A percentile compares a stretch with the other conserved stretches of the same genome.
These are phyloP conservation scores for Zaprionus obscuricornis DNA, from an alignment of 2,888 invertebrate species.

Conservation along the genomic window DNA sequence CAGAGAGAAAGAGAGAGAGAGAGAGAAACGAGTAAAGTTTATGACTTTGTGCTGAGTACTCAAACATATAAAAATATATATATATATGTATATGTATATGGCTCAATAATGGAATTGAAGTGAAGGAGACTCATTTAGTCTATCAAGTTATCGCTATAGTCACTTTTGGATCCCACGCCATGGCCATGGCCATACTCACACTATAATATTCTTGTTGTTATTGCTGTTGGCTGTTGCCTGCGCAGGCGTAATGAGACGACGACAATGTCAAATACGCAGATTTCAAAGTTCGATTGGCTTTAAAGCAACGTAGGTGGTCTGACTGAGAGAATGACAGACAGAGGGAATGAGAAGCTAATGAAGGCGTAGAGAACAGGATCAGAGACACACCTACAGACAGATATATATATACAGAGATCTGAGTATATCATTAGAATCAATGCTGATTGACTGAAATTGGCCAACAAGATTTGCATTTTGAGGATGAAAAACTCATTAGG, in stretches of 20 bases:
- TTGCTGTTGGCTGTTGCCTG: conserved; percentile 44
- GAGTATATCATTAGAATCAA: conserved; percentile 49
- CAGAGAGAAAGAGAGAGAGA: not conserved
- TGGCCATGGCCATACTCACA: conserved; percentile 23
- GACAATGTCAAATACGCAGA: conserved; percentile 75
- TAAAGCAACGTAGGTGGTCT: conserved; percentile 67
- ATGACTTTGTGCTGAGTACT: conserved; percentile 29
- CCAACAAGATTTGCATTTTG: conserved; percentile 57
- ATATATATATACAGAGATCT: conserved; percentile 6
- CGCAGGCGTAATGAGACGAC: conserved; percentile 79
- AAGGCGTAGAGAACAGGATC: conserved; percentile 1
- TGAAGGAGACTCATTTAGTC: conserved; percentile 59
- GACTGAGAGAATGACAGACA: not conserved
- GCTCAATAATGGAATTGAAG: conserved; percentile 63
- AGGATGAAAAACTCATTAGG: conserved; percentile 59
- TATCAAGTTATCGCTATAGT: conserved; percentile 60
- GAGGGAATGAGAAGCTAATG: conserved; percentile 1
- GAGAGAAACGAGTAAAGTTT: conserved; percentile 14
- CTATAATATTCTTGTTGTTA: conserved; percentile 11
- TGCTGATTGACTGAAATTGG: no score
- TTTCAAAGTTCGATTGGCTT: conserved; percentile 63
- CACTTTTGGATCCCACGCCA: conserved; percentile 57
- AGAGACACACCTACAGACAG: conserved; percentile 44
- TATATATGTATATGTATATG: conserved; percentile 33
- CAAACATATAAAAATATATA: not conserved